phyloP scores from a whole-genome alignment of 2,113 vertebrate genomes.

The Ornithorhynchus anatinus region DNA sequence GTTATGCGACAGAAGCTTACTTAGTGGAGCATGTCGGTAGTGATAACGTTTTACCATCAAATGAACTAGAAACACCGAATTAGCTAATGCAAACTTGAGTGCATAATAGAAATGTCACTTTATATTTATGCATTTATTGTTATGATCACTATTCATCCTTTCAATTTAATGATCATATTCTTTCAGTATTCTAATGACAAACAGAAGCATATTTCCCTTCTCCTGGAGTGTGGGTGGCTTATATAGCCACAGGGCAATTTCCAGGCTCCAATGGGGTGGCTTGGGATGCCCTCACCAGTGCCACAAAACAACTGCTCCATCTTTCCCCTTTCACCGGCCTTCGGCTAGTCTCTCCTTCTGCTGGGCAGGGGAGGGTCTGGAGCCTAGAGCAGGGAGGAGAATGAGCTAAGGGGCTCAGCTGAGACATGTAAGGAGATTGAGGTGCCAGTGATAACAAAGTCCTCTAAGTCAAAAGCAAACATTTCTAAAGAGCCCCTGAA shows the following conservation, averaged over 20 bases:
- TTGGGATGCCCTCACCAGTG: not conserved
- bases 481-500: constrained; percentile 63
- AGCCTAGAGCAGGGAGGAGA: rapidly evolving
- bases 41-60: constrained; percentile 57
- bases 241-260: not conserved
- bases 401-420: not conserved
- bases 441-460: not conserved
- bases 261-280: not conserved
- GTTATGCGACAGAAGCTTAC: constrained; percentile 42
- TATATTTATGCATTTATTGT: constrained; percentile 74
- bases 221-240: not conserved
- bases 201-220: not conserved
- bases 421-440: constrained; percentile 2
- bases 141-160: constrained; percentile 64
- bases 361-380: rapidly evolving
- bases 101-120: constrained; percentile 71
- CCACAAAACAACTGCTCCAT: not conserved
- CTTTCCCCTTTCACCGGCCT: not conserved
- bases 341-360: not conserved
- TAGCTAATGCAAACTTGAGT: constrained; percentile 59
- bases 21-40: constrained; percentile 41
- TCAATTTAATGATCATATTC: constrained; percentile 57
- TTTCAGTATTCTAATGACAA: constrained; percentile 34
- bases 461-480: constrained; percentile 1
- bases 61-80: constrained; percentile 67